A percentile compares a stretch with the other conserved stretches of the same genome.
Evolutionary conservation across 2,113 vertebrate genomes (phyloP).

Genomic region (Hippopotamus amphibius): DNA sequence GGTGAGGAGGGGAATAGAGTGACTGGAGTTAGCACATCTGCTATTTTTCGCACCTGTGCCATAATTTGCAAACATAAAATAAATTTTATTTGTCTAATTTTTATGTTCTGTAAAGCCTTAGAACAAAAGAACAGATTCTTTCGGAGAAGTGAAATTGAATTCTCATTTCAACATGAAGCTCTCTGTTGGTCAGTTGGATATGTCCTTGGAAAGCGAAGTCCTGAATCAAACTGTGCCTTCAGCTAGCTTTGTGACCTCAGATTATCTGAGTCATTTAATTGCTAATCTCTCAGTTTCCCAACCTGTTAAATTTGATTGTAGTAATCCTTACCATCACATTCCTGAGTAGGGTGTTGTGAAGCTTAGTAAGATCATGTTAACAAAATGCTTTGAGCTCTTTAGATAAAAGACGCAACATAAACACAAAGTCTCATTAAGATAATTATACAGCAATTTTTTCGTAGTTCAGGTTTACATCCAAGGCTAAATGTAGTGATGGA

Average conservation of each 20-base stretch:
- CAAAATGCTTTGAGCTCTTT: slow-evolving; percentile 72
- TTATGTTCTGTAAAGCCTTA: neutral
- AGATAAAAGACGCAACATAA: slow-evolving; percentile 72
- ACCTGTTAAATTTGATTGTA: slow-evolving; percentile 64
- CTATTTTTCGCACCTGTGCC: neutral
- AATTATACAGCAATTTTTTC: slow-evolving; percentile 77
- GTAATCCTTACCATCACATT: slow-evolving; percentile 71
- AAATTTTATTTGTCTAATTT: slow-evolving; percentile 19
- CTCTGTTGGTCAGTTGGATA: neutral
- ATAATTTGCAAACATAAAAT: neutral
- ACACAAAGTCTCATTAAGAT: slow-evolving; percentile 73
- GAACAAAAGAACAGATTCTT: neutral
- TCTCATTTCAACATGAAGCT: neutral
- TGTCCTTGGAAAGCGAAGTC: slow-evolving; percentile 39
- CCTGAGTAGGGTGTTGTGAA: slow-evolving; percentile 66
- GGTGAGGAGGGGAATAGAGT: neutral
- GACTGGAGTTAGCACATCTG: neutral
- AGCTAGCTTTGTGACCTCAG: slow-evolving; percentile 2
- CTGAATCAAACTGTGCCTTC: slow-evolving; percentile 36
- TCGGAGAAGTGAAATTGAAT: slow-evolving; percentile 12
- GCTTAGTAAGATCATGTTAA: slow-evolving; percentile 71
- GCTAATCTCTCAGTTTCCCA: slow-evolving; percentile 58
- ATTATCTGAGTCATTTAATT: slow-evolving; percentile 57
- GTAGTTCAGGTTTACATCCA: slow-evolving; percentile 54
- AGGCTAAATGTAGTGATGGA: neutral